Conservation (phyloP, 1,140 invertebrate genomes). For the Drosophila melanica region DNA sequence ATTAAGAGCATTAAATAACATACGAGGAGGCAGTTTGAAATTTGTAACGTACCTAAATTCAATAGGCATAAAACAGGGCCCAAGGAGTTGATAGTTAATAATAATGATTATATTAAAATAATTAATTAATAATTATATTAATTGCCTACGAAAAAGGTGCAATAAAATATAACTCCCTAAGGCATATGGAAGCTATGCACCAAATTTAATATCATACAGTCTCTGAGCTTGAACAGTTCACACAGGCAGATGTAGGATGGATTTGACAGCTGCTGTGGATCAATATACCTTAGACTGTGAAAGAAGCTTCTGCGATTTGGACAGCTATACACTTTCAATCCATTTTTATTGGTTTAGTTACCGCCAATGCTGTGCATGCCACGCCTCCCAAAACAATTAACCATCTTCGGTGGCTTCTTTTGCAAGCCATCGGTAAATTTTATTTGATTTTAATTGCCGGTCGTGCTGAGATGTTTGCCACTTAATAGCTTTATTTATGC, state of each 20-base stretch:
- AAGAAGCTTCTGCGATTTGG: background rate
- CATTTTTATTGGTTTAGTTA: constrained; percentile 7
- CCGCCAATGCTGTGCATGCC: constrained; percentile 4
- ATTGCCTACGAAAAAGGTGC: too few species aligned
- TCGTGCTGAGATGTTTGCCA: constrained; percentile 63
- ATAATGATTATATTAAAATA: background rate
- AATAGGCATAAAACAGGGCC: background rate
- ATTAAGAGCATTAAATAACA: constrained; percentile 54
- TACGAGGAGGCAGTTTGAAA: constrained; percentile 9
- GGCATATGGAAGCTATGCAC: too few species aligned
- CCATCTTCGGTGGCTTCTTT: constrained; percentile 14
- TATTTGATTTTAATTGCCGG: constrained; percentile 75
- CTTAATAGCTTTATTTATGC: constrained; percentile 81
- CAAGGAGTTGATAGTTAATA: constrained; percentile 6
- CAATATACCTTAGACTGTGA: background rate
- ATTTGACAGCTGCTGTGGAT: too few species aligned
- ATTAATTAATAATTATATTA: too few species aligned
- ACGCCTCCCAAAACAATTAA: constrained; percentile 18
- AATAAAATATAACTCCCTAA: too few species aligned
- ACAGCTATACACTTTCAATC: background rate
- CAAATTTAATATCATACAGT: too few species aligned
- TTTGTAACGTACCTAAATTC: background rate
- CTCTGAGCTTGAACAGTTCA: too few species aligned
- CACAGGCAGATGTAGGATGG: too few species aligned
- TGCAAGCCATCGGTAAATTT: constrained; percentile 50